phyloP scores from a whole-genome alignment of 35 echinoderm and acorn worm genomes.

The Ophioderma brevispina region DNA sequence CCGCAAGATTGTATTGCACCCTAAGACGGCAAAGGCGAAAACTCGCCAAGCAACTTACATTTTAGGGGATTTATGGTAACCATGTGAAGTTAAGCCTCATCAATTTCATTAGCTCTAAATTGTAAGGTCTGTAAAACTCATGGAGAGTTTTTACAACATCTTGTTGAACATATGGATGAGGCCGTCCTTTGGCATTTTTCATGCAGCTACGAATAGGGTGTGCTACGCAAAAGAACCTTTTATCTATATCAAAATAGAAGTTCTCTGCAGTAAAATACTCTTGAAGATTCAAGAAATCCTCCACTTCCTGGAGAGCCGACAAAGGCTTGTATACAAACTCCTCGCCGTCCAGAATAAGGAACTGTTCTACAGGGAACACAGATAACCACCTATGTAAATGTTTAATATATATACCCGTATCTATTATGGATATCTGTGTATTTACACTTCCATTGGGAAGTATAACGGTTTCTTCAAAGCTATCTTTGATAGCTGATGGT shows the following conservation, averaged over 20 bases:
- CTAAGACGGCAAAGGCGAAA: too few relatives aligned
- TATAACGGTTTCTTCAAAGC: conserved; percentile 15
- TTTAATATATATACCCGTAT: conserved; percentile 29
- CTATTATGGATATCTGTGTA: not conserved
- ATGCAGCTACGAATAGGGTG: conserved; percentile 22
- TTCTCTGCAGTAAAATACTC: conserved; percentile 32
- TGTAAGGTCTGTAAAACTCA: conserved; percentile 48
- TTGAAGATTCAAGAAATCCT: conserved; percentile 18
- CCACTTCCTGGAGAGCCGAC: conserved; percentile 6
- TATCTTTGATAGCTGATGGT: not conserved
- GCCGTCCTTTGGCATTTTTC: conserved; percentile 18
- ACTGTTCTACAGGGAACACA: conserved; percentile 10
- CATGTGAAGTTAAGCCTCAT: not conserved
- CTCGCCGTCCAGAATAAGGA: conserved; percentile 36
- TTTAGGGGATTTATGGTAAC: too few relatives aligned
- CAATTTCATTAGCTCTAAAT: conserved; percentile 22
- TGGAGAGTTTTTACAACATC: conserved; percentile 27
- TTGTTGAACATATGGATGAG: conserved; percentile 22
- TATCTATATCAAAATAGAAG: conserved; percentile 51
- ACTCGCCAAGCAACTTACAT: too few relatives aligned
- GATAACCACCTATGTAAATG: conserved; percentile 28
- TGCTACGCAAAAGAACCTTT: conserved; percentile 32
- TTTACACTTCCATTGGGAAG: not conserved
- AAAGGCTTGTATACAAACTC: conserved; percentile 18
- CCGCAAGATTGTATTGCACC: too few relatives aligned